Percentiles rank a stretch among this genome's conserved stretches.
These are phyloP conservation scores for Elysia chlorotica DNA, from an alignment of 1,140 invertebrate species.

Conservation along the genomic window DNA sequence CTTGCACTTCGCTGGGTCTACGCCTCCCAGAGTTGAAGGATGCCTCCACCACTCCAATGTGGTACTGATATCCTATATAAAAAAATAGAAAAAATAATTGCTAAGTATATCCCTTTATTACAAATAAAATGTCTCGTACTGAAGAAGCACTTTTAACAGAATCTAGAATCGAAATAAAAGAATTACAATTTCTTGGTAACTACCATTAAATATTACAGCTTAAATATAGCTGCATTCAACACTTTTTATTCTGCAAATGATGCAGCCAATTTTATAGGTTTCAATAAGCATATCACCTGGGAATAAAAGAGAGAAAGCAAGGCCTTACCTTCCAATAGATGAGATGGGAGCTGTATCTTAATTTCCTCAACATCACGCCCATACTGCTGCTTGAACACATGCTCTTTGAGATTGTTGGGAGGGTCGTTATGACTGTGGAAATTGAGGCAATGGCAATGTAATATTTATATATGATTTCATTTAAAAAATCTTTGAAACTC, in stretches of 20 bases:
- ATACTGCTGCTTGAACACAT: constrained; percentile 15
- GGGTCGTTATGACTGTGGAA: not conserved
- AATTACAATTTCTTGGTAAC: no score
- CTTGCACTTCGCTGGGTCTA: constrained; percentile 39
- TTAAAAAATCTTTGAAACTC: not conserved
- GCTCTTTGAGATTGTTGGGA: not conserved
- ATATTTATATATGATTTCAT: not conserved
- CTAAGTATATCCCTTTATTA: not conserved
- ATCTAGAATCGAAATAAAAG: no score
- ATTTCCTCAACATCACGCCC: not conserved
- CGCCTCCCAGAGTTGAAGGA: constrained; percentile 48
- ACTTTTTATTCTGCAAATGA: no score
- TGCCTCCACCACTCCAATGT: constrained; percentile 51
- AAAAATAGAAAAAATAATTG: not conserved
- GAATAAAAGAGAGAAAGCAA: no score
- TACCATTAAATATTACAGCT: no score
- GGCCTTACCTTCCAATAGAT: not conserved
- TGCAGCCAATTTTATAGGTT: no score
- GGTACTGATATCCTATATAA: not conserved
- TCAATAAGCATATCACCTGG: no score
- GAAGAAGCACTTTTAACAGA: no score
- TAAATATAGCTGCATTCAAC: no score
- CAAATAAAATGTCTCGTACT: no score
- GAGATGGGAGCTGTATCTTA: constrained; percentile 4
- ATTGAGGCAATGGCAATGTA: no score